A percentile compares a stretch with the other conserved stretches of the same genome.
Conservation (phyloP, 1,140 invertebrate species). For the Bradysia coprophila region DNA sequence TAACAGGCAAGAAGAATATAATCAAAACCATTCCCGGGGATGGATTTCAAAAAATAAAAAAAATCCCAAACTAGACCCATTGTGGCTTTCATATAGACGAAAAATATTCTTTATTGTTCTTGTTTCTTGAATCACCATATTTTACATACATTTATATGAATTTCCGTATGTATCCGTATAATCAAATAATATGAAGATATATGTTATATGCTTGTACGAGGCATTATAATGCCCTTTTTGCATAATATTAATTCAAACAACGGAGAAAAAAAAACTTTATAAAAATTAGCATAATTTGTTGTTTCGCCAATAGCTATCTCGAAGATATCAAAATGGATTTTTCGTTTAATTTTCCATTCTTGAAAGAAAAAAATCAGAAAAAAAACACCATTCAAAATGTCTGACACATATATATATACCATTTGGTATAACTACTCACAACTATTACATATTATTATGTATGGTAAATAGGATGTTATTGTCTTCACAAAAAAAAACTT, state of each 20-base stretch:
- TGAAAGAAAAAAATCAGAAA: too few relatives aligned
- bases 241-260: neutral
- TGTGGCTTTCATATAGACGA: too few relatives aligned
- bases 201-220: neutral
- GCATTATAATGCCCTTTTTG: neutral
- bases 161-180: neutral
- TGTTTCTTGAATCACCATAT: neutral
- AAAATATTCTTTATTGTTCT: neutral
- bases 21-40: neutral
- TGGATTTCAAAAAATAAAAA: neutral
- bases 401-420: too few relatives aligned
- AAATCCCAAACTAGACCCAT: neutral
- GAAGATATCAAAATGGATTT: neutral
- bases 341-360: neutral
- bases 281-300: conserved; percentile 1
- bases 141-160: neutral
- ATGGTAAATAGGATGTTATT: too few relatives aligned
- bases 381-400: too few relatives aligned
- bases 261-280: neutral
- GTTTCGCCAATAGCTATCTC: neutral
- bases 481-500: too few relatives aligned
- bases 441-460: too few relatives aligned
- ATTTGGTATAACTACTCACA: too few relatives aligned
- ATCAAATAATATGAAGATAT: neutral
- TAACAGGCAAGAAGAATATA: neutral